phyloP scores from a whole-genome alignment of 2,888 invertebrate genomes.

The Sarcophaga rosellei region DNA sequence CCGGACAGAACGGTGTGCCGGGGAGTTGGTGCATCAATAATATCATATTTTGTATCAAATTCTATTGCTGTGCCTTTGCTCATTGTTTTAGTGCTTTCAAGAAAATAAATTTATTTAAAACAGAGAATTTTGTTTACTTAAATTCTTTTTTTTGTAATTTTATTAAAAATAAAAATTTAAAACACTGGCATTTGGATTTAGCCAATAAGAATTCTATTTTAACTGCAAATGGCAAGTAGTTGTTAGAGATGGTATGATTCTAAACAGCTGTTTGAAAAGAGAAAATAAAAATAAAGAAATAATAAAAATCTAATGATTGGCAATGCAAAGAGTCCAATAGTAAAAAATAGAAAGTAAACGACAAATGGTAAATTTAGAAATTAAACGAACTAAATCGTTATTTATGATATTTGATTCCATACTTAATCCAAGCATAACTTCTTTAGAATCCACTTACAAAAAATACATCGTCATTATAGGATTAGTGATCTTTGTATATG shows the following conservation, averaged over 20 bases:
- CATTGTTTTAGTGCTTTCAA: constrained; percentile 5
- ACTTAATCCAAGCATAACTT: no score
- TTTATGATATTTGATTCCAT: no score
- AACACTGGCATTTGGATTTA: neutral
- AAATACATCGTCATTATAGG: no score
- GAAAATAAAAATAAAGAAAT: neutral
- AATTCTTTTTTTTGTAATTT: neutral
- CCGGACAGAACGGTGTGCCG: constrained; percentile 84
- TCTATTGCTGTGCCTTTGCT: constrained; percentile 50
- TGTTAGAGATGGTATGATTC: constrained; percentile 20
- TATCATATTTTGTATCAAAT: constrained; percentile 79
- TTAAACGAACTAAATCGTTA: no score
- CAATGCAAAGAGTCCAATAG: no score
- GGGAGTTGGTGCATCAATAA: constrained; percentile 83
- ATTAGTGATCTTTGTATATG: no score
- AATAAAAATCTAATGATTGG: no score
- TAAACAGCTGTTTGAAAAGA: constrained; percentile 5
- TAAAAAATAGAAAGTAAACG: no score
- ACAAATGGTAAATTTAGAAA: no score
- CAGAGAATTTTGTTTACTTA: neutral
- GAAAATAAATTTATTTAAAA: neutral
- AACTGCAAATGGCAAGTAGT: constrained; percentile 23
- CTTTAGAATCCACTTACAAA: no score
- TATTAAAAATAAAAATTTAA: neutral
- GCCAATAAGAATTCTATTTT: constrained; percentile 1